Conservation (phyloP, 1,140 invertebrate genomes). For the Drosophila ercepeae region DNA sequence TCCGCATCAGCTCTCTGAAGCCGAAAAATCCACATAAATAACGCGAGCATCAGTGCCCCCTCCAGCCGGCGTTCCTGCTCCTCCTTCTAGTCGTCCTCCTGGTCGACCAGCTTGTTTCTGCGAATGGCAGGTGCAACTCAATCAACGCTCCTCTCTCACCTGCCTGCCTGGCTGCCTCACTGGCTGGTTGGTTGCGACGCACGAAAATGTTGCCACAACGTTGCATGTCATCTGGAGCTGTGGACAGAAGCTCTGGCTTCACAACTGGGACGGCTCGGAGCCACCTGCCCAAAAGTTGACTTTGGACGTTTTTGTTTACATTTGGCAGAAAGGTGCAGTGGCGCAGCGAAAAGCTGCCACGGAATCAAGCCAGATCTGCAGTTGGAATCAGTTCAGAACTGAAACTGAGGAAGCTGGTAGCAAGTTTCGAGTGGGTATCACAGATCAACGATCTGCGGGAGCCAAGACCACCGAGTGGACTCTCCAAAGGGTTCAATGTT, state of each 20-base stretch:
- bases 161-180: background rate
- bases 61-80: background rate
- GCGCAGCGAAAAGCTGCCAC: slow-evolving; percentile 49
- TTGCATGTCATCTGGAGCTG: slow-evolving; percentile 55
- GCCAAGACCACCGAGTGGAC: slow-evolving; percentile 5
- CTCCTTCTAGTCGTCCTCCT: background rate
- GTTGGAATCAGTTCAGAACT: slow-evolving; percentile 3
- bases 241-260: slow-evolving; percentile 34
- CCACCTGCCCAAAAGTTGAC: slow-evolving; percentile 61
- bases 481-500: slow-evolving; percentile 40
- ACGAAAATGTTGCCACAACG: slow-evolving; percentile 31
- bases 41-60: slow-evolving; percentile 47
- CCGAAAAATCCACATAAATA: slow-evolving; percentile 77
- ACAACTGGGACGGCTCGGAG: slow-evolving; percentile 9
- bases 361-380: slow-evolving; percentile 19
- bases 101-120: slow-evolving; percentile 66
- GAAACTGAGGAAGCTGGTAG: slow-evolving; percentile 69
- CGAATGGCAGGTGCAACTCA: slow-evolving; percentile 83
- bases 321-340: slow-evolving; percentile 49
- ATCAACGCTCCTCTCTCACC: slow-evolving; percentile 53
- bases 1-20: slow-evolving; percentile 22
- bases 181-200: background rate
- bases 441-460: slow-evolving; percentile 66
- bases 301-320: slow-evolving; percentile 52
- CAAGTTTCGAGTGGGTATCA: slow-evolving; percentile 64